A percentile compares a stretch with the other conserved stretches of the same genome.
Evolutionary conservation across 2,113 vertebrate genomes (phyloP).

Genomic region (Acrocephalus arundinaceus): DNA sequence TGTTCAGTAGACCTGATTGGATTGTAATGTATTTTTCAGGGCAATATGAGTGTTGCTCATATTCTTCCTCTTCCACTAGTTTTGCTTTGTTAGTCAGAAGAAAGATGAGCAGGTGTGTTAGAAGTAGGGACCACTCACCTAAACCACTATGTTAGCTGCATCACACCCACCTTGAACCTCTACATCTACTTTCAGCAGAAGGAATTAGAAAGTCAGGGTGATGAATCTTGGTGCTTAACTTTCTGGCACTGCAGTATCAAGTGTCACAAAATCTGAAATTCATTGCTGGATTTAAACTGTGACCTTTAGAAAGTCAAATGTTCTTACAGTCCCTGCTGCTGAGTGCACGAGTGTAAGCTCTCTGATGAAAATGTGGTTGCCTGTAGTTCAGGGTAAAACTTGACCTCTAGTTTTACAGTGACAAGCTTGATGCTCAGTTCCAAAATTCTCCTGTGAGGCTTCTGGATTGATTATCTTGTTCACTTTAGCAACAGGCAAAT

Average conservation of each 20-base stretch:
- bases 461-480: not conserved
- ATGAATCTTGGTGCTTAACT: slow-evolving; percentile 3
- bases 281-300: not conserved
- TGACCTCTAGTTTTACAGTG: slow-evolving; percentile 1
- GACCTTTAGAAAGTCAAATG: slow-evolving; percentile 28
- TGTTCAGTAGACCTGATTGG: not conserved
- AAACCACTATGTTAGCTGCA: not conserved
- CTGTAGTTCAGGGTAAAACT: not conserved
- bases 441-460: not conserved
- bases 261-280: slow-evolving; percentile 22
- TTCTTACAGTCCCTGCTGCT: not conserved
- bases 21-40: not conserved
- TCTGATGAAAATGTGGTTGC: not conserved
- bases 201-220: not conserved
- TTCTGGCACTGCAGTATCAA: not conserved
- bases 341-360: not conserved
- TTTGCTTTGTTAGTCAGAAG: not conserved
- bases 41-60: not conserved
- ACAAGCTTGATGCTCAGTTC: not conserved
- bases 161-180: not conserved
- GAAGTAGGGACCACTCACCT: not conserved
- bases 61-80: not conserved
- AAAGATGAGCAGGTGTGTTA: not conserved
- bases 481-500: not conserved
- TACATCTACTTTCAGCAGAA: not conserved